Evolutionary conservation across 2,797 vertebrate species (phyloP).

Genomic region (Enteromius fasciolatus): DNA sequence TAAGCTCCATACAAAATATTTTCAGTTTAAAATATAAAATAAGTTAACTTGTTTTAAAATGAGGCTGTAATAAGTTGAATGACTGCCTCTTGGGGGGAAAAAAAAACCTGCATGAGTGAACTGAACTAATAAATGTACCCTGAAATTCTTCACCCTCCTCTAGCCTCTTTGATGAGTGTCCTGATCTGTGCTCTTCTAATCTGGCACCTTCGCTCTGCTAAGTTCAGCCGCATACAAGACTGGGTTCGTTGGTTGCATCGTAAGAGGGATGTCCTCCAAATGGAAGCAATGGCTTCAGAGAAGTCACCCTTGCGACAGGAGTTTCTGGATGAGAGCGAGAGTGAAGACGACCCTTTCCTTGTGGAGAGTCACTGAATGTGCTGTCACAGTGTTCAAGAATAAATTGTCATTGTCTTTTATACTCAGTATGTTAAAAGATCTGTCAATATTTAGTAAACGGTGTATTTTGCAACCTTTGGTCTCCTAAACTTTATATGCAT

Average conservation of each 20-base stretch:
- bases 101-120: neutral
- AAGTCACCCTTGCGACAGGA: constrained; percentile 40
- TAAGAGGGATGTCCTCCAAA: neutral
- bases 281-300: constrained; percentile 42
- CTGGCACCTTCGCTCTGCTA: constrained; percentile 47
- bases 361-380: constrained; percentile 20
- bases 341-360: constrained; percentile 52
- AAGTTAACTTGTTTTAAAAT: neutral
- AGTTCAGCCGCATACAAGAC: constrained; percentile 31
- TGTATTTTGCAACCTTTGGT: neutral
- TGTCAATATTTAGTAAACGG: neutral
- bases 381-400: constrained; percentile 1
- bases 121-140: neutral
- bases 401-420: neutral
- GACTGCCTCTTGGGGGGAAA: too few species aligned
- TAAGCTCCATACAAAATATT: too few species aligned
- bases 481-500: neutral
- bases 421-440: neutral
- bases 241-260: neutral
- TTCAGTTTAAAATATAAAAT: neutral
- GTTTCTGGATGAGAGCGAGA: constrained; percentile 48
- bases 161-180: constrained; percentile 20
- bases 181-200: constrained; percentile 39
- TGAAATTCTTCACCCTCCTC: neutral
- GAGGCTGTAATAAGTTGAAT: neutral